Conservation (phyloP, 1,140 invertebrate species). For the Tetragnatha versicolor region DNA sequence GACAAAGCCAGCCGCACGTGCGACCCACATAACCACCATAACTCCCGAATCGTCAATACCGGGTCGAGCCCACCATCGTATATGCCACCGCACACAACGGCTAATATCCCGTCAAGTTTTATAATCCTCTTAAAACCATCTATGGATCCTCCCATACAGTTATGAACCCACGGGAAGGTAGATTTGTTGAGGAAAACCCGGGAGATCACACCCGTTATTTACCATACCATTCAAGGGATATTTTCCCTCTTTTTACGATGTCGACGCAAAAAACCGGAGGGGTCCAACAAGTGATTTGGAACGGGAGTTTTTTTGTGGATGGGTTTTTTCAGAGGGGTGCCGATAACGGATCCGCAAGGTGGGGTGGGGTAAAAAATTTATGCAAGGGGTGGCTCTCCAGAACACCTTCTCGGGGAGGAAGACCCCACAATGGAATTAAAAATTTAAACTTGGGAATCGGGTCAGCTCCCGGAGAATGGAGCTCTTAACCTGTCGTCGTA, state of each 20-base stretch:
- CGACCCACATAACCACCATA: conserved; percentile 13
- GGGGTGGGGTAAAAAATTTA: conserved; percentile 34
- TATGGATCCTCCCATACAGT: no score
- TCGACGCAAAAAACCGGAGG: background rate
- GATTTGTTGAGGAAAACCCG: conserved; percentile 2
- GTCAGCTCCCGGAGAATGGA: background rate
- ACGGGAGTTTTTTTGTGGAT: background rate
- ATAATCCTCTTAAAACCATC: conserved; percentile 36
- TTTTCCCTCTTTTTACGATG: background rate
- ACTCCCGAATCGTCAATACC: background rate
- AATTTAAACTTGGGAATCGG: conserved; percentile 44
- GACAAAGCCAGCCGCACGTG: conserved; percentile 24
- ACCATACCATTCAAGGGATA: conserved; percentile 24
- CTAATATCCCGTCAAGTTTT: conserved; percentile 24
- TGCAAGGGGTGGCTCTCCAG: background rate
- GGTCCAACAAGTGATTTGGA: conserved; percentile 43
- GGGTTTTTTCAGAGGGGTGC: background rate
- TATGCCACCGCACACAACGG: background rate
- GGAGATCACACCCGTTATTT: conserved; percentile 42
- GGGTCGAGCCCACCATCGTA: background rate
- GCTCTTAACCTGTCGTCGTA: conserved; percentile 39
- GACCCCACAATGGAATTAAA: conserved; percentile 35
- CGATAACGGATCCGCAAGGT: conserved; percentile 46
- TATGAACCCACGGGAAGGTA: conserved; percentile 26
- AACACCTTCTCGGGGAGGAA: conserved; percentile 33